phyloP scores from a whole-genome alignment of 2,888 invertebrate genomes.

The Ernsta delagoae region DNA sequence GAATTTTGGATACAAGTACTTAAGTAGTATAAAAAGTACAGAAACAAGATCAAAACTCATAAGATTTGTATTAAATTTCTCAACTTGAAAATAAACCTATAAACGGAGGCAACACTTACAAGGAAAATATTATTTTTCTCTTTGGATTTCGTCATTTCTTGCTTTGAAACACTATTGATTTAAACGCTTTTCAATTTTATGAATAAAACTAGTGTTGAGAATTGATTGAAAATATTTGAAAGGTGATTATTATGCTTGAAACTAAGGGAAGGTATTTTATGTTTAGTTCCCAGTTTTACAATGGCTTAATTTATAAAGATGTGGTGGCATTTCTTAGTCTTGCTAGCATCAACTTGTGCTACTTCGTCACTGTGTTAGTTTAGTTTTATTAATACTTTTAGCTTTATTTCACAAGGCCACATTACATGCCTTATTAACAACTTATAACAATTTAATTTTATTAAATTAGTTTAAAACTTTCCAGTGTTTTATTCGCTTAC shows the following conservation, averaged over 20 bases:
- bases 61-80: neutral
- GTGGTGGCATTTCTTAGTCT: slow-evolving; percentile 49
- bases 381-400: slow-evolving; percentile 57
- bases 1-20: too few species aligned
- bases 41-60: neutral
- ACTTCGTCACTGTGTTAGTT: slow-evolving; percentile 44
- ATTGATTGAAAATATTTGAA: too few species aligned
- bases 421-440: slow-evolving; percentile 59
- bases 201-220: neutral
- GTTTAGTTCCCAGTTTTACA: neutral
- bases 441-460: slow-evolving; percentile 66
- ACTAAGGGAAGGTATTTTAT: neutral
- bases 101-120: too few species aligned
- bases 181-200: neutral
- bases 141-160: neutral
- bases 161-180: slow-evolving; percentile 10
- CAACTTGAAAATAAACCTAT: too few species aligned
- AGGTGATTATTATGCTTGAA: neutral
- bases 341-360: slow-evolving; percentile 56
- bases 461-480: slow-evolving; percentile 56
- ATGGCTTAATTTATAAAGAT: slow-evolving; percentile 4
- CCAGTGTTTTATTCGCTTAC: too few species aligned
- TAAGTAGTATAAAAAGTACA: neutral
- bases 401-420: slow-evolving; percentile 62
- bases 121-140: neutral